Conservation (phyloP, 2,888 invertebrate genomes). For the Tiliacea citrago region DNA sequence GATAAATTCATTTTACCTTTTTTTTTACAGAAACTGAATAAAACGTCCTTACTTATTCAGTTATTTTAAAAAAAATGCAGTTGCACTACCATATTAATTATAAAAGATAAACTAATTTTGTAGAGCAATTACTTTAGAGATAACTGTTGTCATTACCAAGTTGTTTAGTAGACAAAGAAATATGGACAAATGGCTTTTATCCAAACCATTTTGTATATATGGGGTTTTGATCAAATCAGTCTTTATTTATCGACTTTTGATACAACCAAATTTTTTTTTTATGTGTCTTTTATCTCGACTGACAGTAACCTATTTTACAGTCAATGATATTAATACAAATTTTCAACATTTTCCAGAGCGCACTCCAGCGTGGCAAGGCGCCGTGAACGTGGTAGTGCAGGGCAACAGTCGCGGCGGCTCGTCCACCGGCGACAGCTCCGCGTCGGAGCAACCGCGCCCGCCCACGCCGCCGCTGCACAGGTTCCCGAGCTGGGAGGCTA, state of each 20-base stretch:
- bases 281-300: background rate
- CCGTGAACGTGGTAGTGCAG: slow-evolving; percentile 87
- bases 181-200: background rate
- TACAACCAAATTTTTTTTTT: background rate
- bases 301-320: background rate
- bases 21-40: background rate
- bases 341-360: slow-evolving; percentile 74
- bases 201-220: background rate
- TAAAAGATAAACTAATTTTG: background rate
- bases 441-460: slow-evolving; percentile 90
- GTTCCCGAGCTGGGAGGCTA: slow-evolving; percentile 98
- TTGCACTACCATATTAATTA: no score
- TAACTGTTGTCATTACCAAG: background rate
- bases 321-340: background rate
- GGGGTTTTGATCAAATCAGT: background rate
- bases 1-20: background rate
- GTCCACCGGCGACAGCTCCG: slow-evolving; percentile 86
- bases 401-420: slow-evolving; percentile 90
- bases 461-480: slow-evolving; percentile 98
- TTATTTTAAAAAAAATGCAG: no score
- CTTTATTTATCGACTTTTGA: background rate
- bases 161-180: background rate
- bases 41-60: no score
- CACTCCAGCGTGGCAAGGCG: slow-evolving; percentile 90
- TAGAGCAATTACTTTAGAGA: background rate